These are phyloP conservation scores for Schlechtendalia chinensis DNA, from an alignment of 1,140 invertebrate genomes.

Conservation along the genomic window DNA sequence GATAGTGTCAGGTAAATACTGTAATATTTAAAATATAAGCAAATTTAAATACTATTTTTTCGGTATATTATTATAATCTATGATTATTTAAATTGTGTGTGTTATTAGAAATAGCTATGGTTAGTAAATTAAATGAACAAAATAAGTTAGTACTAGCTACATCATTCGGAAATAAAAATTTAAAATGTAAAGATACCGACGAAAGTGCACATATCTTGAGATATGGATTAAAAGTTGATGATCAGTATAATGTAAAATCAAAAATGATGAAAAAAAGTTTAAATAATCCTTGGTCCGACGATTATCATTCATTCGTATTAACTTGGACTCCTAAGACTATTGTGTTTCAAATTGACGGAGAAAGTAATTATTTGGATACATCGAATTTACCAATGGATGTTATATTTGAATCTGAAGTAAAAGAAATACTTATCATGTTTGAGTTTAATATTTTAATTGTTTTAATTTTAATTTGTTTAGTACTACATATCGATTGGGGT, in stretches of 20 bases:
- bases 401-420: conserved; percentile 25
- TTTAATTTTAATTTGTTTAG: conserved; percentile 54
- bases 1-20: conserved; percentile 66
- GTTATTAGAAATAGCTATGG: conserved; percentile 25
- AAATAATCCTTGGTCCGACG: neutral
- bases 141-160: conserved; percentile 12
- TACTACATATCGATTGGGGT: conserved; percentile 62
- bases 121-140: neutral
- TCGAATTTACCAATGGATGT: neutral
- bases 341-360: conserved; percentile 4
- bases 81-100: neutral
- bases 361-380: neutral
- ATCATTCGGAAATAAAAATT: neutral
- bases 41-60: too few relatives aligned
- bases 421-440: neutral
- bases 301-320: conserved; percentile 16
- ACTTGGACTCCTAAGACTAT: conserved; percentile 8
- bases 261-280: neutral
- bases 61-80: too few relatives aligned
- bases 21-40: too few relatives aligned
- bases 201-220: neutral
- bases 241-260: neutral
- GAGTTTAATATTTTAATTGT: neutral
- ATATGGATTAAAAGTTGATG: conserved; percentile 38
- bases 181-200: neutral